Percentiles rank a stretch among this genome's conserved stretches.
These are phyloP conservation scores for Galemys pyrenaicus DNA, from an alignment of 2,113 vertebrate genomes.

Conservation along the genomic window DNA sequence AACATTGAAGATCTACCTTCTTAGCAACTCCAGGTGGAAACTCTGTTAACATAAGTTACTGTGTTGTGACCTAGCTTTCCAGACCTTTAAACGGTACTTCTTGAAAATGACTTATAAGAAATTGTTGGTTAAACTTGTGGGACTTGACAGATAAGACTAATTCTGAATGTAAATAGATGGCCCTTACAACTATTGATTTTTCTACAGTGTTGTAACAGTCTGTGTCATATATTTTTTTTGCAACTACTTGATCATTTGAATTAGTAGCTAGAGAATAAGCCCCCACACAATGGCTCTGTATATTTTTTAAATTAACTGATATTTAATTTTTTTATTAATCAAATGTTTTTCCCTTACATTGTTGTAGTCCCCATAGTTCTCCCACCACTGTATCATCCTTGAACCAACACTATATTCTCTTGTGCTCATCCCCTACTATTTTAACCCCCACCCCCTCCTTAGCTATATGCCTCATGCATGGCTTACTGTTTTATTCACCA, in stretches of 20 bases:
- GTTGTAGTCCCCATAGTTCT: no score
- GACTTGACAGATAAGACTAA: constrained; percentile 18
- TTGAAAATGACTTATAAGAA: neutral
- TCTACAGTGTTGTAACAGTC: neutral
- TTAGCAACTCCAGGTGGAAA: neutral
- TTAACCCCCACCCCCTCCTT: no score
- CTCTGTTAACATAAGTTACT: neutral
- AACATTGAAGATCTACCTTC: neutral
- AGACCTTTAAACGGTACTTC: constrained; percentile 19
- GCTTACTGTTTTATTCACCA: neutral
- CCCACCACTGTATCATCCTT: no score
- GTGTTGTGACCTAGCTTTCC: neutral
- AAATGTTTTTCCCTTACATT: no score
- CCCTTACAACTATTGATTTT: neutral
- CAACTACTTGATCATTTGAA: neutral
- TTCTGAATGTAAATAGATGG: neutral
- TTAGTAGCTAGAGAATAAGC: neutral
- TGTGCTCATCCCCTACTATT: no score
- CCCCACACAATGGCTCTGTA: no score
- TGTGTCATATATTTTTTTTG: neutral
- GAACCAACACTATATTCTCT: no score
- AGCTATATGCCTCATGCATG: neutral
- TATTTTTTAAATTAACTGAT: no score
- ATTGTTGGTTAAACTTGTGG: neutral
- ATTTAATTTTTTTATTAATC: no score